Conservation (phyloP, 2,797 vertebrate genomes). For the Neopelma chrysocephalum region DNA sequence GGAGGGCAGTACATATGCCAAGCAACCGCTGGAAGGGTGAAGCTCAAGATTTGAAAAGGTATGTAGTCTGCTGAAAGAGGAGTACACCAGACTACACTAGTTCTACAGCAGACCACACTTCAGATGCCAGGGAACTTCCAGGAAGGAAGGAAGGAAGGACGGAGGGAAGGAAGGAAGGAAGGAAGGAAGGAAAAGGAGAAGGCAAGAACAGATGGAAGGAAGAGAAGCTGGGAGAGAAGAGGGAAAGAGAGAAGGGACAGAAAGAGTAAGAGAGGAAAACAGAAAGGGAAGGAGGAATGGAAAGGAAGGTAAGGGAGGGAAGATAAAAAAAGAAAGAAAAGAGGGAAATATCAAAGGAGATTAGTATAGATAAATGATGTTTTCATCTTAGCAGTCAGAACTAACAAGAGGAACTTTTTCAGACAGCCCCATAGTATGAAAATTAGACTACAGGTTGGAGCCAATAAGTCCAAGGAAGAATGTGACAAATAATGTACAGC, state of each 20-base stretch:
- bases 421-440: neutral
- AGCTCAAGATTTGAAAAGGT: neutral
- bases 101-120: neutral
- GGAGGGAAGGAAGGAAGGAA: neutral
- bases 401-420: neutral
- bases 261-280: neutral
- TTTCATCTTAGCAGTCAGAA: neutral
- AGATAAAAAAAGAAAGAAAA: neutral
- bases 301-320: rapidly evolving
- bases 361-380: neutral
- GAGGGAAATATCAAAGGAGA: neutral
- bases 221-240: neutral
- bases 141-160: neutral
- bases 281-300: neutral
- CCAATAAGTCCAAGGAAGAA: neutral
- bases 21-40: neutral
- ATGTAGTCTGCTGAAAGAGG: neutral
- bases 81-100: neutral
- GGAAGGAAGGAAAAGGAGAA: neutral
- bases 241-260: neutral
- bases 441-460: neutral
- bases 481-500: conserved; percentile 2
- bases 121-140: neutral
- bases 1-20: neutral
- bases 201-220: neutral